These are phyloP conservation scores for Hestina assimilis DNA, from an alignment of 1,140 invertebrate species.

Conservation along the genomic window DNA sequence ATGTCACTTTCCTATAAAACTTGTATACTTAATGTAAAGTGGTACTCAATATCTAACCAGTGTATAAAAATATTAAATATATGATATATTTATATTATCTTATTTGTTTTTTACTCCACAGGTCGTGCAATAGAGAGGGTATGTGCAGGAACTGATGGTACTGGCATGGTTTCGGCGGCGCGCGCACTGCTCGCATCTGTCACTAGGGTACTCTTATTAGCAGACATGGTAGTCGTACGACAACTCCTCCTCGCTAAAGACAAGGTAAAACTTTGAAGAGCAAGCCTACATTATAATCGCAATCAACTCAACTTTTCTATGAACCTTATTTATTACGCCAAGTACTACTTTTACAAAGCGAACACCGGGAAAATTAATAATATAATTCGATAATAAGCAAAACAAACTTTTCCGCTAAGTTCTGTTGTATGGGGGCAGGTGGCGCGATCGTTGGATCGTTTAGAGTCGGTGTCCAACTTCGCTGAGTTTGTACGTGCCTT, in stretches of 20 bases:
- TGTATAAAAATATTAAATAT: too few relatives aligned
- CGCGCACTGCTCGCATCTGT: constrained; percentile 95
- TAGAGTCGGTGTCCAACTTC: constrained; percentile 97
- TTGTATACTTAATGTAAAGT: too few relatives aligned
- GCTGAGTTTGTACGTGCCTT: constrained; percentile 99
- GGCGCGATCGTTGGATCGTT: constrained; percentile 88
- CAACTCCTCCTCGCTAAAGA: constrained; percentile 97
- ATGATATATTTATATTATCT: too few relatives aligned
- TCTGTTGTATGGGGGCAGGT: constrained; percentile 76
- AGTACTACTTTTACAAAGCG: too few relatives aligned
- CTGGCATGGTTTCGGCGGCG: constrained; percentile 93
- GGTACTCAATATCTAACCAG: too few relatives aligned
- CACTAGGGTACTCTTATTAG: constrained; percentile 96
- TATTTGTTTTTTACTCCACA: constrained; percentile 50
- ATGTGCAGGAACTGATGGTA: constrained; percentile 87
- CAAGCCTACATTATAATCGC: too few relatives aligned
- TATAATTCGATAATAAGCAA: too few relatives aligned
- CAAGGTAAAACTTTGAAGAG: constrained; percentile 86
- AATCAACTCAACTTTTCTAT: too few relatives aligned
- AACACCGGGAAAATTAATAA: too few relatives aligned
- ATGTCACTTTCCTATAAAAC: too few relatives aligned
- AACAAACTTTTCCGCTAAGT: constrained; percentile 10
- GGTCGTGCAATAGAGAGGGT: constrained; percentile 93
- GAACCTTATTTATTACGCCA: too few relatives aligned
- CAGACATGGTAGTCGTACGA: constrained; percentile 99